These are phyloP conservation scores for Heteronetta atricapilla DNA, from an alignment of 2,113 vertebrate species.

Conservation along the genomic window DNA sequence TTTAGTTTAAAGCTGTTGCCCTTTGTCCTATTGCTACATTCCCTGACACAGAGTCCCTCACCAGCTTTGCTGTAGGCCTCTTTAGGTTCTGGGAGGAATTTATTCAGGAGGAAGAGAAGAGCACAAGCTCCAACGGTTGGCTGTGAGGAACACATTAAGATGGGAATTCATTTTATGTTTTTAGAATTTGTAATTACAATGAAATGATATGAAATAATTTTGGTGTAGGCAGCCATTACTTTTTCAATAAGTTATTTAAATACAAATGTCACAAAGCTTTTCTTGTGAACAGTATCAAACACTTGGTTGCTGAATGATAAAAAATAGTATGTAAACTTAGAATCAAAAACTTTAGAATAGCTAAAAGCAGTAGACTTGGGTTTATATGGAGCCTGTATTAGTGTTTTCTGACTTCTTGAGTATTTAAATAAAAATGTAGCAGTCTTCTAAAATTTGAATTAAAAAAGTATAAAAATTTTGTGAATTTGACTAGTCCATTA, in stretches of 20 bases:
- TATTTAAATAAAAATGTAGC: neutral
- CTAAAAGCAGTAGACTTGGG: neutral
- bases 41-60: neutral
- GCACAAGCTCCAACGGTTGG: neutral
- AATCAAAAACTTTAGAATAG: neutral
- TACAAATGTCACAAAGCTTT: neutral
- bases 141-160: neutral
- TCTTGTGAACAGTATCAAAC: neutral
- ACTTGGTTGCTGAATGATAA: neutral
- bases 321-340: neutral
- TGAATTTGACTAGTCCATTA: neutral
- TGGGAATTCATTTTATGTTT: neutral
- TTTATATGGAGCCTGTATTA: neutral
- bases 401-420: neutral
- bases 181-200: neutral
- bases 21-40: neutral
- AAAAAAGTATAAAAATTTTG: neutral
- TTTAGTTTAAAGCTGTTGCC: neutral
- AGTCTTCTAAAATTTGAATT: neutral
- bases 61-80: neutral
- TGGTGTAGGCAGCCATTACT: neutral
- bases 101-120: neutral
- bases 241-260: neutral
- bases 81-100: neutral
- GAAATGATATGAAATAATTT: neutral